phyloP scores from a whole-genome alignment of 64 coral and sea anemone species.

The Trachythela sp. region DNA sequence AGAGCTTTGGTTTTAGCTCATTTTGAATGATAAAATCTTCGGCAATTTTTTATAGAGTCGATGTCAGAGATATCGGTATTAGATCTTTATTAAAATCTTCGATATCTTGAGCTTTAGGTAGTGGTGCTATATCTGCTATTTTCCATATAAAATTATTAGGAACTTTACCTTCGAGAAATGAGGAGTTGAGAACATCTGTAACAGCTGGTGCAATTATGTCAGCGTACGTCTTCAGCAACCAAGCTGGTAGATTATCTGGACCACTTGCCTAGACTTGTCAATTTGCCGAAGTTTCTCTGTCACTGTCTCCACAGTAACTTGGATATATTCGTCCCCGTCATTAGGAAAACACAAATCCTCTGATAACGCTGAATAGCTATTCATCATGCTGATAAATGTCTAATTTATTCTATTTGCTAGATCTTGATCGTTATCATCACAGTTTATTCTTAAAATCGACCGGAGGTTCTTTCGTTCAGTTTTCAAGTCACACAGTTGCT shows the following conservation, averaged over 20 bases:
- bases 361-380: not conserved
- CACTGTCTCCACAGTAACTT: not conserved
- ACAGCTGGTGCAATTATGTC: not conserved
- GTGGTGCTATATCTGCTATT: not conserved
- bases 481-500: not conserved
- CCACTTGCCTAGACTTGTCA: not conserved
- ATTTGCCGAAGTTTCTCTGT: not conserved
- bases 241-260: not conserved
- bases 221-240: not conserved
- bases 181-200: not conserved
- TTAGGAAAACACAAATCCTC: not conserved
- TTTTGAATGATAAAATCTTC: not conserved
- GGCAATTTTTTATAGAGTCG: not conserved
- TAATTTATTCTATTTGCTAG: constrained; percentile 7
- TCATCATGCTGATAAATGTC: not conserved
- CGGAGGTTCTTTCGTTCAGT: not conserved
- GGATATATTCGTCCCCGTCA: not conserved
- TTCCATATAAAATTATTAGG: constrained; percentile 11
- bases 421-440: not conserved
- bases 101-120: not conserved
- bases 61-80: not conserved
- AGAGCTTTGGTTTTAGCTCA: not conserved
- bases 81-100: not conserved
- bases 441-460: not conserved
- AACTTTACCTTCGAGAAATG: not conserved